phyloP scores from a whole-genome alignment of 2,797 vertebrate genomes.

The Myiothlypis chrysogaster region DNA sequence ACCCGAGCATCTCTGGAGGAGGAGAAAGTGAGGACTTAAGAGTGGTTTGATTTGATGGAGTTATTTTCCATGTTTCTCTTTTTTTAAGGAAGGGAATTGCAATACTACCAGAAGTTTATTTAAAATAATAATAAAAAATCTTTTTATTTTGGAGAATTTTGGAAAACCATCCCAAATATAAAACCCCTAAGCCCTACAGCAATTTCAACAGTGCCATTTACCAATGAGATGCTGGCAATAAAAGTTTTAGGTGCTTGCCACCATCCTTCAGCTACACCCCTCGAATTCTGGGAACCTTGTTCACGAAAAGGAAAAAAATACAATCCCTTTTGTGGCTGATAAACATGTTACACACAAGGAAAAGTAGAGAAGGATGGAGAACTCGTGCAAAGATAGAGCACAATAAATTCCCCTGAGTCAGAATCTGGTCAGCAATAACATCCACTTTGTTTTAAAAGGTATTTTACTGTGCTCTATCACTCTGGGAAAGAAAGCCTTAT shows the following conservation, averaged over 20 bases:
- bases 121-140: background rate
- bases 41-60: constrained; percentile 7
- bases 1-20: constrained; percentile 61
- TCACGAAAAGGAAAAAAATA: background rate
- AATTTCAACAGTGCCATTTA: background rate
- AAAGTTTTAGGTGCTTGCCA: background rate
- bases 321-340: background rate
- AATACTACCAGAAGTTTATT: background rate
- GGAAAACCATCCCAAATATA: background rate
- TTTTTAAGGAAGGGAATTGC: background rate
- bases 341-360: background rate
- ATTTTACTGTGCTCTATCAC: constrained; percentile 35
- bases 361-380: background rate
- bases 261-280: background rate
- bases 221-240: background rate
- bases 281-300: background rate
- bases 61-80: background rate
- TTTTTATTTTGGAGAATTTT: background rate
- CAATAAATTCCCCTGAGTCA: background rate
- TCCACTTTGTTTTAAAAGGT: constrained; percentile 30
- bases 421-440: constrained; percentile 47
- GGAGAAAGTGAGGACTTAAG: constrained; percentile 2
- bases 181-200: background rate
- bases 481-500: constrained; percentile 40
- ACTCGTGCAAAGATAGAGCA: background rate